These are phyloP conservation scores for Odontamblyopus rebecca DNA, from an alignment of 2,797 vertebrate species.

Conservation along the genomic window DNA sequence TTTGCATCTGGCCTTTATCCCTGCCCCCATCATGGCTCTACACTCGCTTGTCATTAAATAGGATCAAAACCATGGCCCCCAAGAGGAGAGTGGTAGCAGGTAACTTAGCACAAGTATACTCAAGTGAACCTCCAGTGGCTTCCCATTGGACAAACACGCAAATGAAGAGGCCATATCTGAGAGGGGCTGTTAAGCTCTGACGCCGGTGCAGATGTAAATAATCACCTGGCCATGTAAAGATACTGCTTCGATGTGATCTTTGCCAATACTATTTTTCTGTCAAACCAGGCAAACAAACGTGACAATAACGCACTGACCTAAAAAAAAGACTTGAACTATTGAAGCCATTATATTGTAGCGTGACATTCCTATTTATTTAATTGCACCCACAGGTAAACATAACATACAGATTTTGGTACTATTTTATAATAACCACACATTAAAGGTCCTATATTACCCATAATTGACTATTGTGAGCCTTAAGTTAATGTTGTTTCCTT, in stretches of 20 bases:
- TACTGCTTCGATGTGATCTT: slow-evolving; percentile 5
- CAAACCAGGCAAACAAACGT: slow-evolving; percentile 8
- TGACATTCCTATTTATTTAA: not conserved
- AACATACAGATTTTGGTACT: not conserved
- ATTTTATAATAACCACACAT: too few species aligned
- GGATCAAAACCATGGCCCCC: slow-evolving; percentile 40
- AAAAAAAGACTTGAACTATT: not conserved
- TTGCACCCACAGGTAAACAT: not conserved
- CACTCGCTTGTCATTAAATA: slow-evolving; percentile 53
- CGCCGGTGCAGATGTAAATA: slow-evolving; percentile 10
- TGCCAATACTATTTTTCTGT: slow-evolving; percentile 8
- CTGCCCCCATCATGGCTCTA: slow-evolving; percentile 41
- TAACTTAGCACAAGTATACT: slow-evolving; percentile 37
- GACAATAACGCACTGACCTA: not conserved
- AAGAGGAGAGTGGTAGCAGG: slow-evolving; percentile 45
- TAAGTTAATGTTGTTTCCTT: too few species aligned
- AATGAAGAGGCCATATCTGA: slow-evolving; percentile 27
- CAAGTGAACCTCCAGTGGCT: slow-evolving; percentile 27
- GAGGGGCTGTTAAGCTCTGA: slow-evolving; percentile 14
- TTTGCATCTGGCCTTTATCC: slow-evolving; percentile 61
- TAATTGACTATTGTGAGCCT: too few species aligned
- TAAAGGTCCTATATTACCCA: too few species aligned
- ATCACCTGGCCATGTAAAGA: slow-evolving; percentile 5
- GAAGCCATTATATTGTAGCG: not conserved
- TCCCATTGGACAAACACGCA: slow-evolving; percentile 37